A percentile compares a stretch with the other conserved stretches of the same genome.
Evolutionary conservation across 2,113 vertebrate genomes (phyloP).

Genomic region (Himantopus leucocephalus): DNA sequence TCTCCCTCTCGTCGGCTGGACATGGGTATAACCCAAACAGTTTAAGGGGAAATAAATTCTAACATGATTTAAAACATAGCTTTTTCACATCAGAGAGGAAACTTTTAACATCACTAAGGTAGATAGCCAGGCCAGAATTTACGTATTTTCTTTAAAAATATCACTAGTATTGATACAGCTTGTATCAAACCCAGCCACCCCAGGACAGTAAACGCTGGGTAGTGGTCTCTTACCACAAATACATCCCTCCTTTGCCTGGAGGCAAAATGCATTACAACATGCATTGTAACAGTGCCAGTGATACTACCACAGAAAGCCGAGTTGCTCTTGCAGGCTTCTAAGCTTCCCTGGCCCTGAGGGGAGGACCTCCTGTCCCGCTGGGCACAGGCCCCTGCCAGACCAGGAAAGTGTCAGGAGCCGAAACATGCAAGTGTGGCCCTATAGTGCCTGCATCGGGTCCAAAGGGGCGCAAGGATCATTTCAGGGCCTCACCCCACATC

Average conservation of each 20-base stretch:
- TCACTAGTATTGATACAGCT: neutral
- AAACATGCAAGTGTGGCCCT: neutral
- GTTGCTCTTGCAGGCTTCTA: neutral
- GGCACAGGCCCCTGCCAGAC: neutral
- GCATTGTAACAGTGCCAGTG: neutral
- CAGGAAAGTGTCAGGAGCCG: neutral
- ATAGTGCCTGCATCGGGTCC: neutral
- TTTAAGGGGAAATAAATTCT: neutral
- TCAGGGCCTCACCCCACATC: neutral
- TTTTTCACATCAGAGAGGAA: neutral
- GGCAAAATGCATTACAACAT: neutral
- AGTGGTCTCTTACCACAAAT: neutral
- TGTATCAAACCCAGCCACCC: neutral
- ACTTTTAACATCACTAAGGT: neutral
- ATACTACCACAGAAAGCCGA: neutral
- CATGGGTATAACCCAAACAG: neutral
- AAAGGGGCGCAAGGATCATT: neutral
- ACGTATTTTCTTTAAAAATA: neutral
- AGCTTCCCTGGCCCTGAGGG: neutral
- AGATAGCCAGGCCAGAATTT: neutral
- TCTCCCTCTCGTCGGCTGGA: neutral
- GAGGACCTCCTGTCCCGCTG: neutral
- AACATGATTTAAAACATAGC: neutral
- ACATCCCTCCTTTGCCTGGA: neutral
- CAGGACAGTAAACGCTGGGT: neutral